Evolutionary conservation across 2,113 vertebrate species (phyloP).

Genomic region (Archocentrus centrarchus): DNA sequence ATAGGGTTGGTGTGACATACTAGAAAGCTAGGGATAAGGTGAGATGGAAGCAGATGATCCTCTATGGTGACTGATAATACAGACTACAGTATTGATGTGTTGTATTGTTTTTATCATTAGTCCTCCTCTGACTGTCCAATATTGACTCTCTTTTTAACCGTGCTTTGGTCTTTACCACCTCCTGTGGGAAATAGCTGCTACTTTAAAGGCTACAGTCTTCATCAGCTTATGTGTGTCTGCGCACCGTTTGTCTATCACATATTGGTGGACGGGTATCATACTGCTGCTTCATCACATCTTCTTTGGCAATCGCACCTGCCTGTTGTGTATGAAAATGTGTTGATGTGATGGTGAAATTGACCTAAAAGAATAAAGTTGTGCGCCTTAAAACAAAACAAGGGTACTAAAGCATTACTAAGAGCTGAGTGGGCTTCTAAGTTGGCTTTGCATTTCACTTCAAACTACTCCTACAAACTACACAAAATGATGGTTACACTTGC

Average conservation of each 20-base stretch:
- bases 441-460: not conserved
- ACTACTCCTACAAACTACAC: not conserved
- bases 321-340: not conserved
- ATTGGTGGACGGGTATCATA: not conserved
- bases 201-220: slow-evolving; percentile 2
- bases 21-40: too few relatives aligned
- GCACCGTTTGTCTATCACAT: not conserved
- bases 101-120: slow-evolving; percentile 7
- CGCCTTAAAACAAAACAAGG: not conserved
- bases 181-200: not conserved
- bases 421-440: too few relatives aligned
- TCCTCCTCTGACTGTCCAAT: not conserved
- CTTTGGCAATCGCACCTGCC: not conserved
- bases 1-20: not conserved
- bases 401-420: too few relatives aligned
- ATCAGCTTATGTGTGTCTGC: not conserved
- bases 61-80: not conserved
- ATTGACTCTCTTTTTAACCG: not conserved
- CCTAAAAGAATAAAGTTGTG: not conserved
- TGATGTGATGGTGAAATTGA: not conserved
- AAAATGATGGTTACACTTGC: not conserved
- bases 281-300: not conserved
- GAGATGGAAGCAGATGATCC: not conserved
- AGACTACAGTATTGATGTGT: not conserved
- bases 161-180: not conserved